Conservation (phyloP, 2,797 vertebrate genomes). For the Sebastiscus tertius region DNA sequence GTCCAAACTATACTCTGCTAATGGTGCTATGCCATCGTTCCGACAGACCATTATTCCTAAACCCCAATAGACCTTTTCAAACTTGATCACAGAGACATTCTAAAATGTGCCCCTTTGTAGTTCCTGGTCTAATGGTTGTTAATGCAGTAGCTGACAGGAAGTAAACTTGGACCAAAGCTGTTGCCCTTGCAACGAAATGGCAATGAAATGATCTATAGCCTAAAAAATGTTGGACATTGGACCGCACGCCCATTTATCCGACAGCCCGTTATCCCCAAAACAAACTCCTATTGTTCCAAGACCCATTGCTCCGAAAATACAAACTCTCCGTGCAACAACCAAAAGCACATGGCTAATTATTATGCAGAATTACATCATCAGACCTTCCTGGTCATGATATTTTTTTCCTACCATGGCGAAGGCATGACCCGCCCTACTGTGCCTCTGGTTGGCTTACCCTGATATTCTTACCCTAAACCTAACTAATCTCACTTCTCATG, state of each 20-base stretch:
- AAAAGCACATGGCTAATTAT: not conserved
- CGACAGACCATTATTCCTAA: not conserved
- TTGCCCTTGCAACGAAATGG: not conserved
- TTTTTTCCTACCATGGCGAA: not conserved
- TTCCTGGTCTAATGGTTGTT: not conserved
- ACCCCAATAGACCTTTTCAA: not conserved
- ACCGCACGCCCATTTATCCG: too few relatives aligned
- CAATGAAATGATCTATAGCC: not conserved
- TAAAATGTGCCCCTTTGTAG: not conserved
- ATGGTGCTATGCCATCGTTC: not conserved
- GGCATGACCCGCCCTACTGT: not conserved
- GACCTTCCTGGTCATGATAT: not conserved
- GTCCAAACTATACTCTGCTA: not conserved
- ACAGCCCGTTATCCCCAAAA: too few relatives aligned
- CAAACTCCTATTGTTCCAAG: too few relatives aligned
- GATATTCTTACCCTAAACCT: not conserved
- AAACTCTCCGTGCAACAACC: not conserved
- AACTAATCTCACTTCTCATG: not conserved
- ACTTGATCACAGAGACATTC: not conserved
- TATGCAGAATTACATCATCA: not conserved
- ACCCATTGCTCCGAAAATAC: not conserved
- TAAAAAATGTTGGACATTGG: not conserved
- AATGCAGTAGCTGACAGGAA: not conserved
- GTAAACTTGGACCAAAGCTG: not conserved
- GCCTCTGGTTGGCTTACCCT: not conserved